Percentiles rank a stretch among this genome's conserved stretches.
Conservation (phyloP, 2,113 vertebrate species). For the Ariopsis seemanni region DNA sequence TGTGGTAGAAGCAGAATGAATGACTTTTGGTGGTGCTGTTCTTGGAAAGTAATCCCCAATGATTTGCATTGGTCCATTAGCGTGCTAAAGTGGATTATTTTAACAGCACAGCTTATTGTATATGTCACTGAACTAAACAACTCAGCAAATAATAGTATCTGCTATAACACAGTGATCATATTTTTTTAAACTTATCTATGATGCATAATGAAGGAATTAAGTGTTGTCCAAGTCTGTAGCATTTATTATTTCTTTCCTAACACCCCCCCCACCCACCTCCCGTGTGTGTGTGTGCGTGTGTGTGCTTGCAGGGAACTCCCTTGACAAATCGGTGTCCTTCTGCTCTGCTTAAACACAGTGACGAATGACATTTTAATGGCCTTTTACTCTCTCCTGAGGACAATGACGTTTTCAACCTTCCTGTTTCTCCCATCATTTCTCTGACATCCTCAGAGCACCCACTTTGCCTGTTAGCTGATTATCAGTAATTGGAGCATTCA, state of each 20-base stretch:
- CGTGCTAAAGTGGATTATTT: not conserved
- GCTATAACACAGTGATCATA: not conserved
- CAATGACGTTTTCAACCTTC: constrained; percentile 61
- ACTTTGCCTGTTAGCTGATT: constrained; percentile 19
- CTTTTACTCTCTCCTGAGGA: constrained; percentile 57
- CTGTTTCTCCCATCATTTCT: constrained; percentile 46
- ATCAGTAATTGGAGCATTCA: not conserved
- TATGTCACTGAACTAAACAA: not conserved
- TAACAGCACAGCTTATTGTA: not conserved
- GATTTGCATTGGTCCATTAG: not conserved
- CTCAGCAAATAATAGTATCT: not conserved
- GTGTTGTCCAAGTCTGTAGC: not conserved
- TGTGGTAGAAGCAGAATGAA: not conserved
- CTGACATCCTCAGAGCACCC: constrained; percentile 51
- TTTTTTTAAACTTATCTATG: not conserved
- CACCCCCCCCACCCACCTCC: not conserved
- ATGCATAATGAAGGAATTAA: not conserved
- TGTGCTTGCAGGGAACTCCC: constrained; percentile 20
- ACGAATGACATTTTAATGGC: constrained; percentile 72
- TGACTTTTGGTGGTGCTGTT: not conserved
- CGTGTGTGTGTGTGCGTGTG: not conserved
- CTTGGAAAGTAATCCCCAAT: not conserved
- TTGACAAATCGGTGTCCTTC: constrained; percentile 60
- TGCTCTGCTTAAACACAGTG: constrained; percentile 56
- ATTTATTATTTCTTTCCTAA: constrained; percentile 14